Evolutionary conservation across 2,113 vertebrate species (phyloP).

Genomic region (Leptobrachium ailaonicum): DNA sequence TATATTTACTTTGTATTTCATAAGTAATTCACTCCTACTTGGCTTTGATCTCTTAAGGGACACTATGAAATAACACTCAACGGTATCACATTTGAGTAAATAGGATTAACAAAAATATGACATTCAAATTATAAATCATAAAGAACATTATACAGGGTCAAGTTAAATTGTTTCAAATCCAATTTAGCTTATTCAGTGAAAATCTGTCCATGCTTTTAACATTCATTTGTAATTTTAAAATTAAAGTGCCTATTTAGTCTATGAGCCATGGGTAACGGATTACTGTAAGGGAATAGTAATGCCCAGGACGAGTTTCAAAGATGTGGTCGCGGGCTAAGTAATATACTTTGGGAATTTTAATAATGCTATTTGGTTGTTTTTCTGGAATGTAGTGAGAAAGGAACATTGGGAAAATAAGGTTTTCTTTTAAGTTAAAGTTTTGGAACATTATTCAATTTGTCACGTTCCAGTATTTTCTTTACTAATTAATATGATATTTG

Average conservation of each 20-base stretch:
- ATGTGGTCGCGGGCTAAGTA: neutral
- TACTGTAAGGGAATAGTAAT: conserved; percentile 19
- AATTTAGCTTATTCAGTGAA: conserved; percentile 25
- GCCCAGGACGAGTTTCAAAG: conserved; percentile 19
- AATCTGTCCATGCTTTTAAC: conserved; percentile 9
- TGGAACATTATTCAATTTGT: too few relatives aligned
- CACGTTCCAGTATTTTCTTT: too few relatives aligned
- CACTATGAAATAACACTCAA: conserved; percentile 6
- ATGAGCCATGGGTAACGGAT: conserved; percentile 29
- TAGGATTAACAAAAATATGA: conserved; percentile 5
- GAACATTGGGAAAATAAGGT: too few relatives aligned
- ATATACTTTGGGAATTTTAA: neutral
- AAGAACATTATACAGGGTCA: neutral
- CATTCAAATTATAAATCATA: neutral
- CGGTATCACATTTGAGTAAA: conserved; percentile 14
- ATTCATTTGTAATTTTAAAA: conserved; percentile 39
- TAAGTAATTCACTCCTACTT: neutral
- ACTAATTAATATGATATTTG: too few relatives aligned
- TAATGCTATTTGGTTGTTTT: neutral
- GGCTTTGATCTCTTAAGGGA: neutral
- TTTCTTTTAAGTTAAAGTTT: too few relatives aligned
- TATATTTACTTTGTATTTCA: neutral
- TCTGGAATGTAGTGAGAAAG: too few relatives aligned
- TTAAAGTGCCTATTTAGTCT: conserved; percentile 38
- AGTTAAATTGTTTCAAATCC: conserved; percentile 12